Percentiles rank a stretch among this genome's conserved stretches.
Conservation (phyloP, 2,113 vertebrate genomes). For the Setophaga petechia region DNA sequence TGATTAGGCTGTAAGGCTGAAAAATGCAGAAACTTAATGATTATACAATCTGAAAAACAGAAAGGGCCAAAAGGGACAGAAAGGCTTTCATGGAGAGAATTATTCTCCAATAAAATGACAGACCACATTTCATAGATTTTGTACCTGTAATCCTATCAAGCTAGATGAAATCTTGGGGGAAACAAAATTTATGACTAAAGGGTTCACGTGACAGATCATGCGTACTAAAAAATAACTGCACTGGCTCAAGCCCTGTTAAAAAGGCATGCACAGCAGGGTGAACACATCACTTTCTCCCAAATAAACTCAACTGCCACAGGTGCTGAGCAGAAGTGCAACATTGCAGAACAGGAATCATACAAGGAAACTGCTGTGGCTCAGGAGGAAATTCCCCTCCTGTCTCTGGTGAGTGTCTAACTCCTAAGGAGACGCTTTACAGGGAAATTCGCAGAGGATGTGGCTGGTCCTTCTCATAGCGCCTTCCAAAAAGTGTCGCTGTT, state of each 20-base stretch:
- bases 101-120: neutral
- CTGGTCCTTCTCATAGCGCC: conserved; percentile 70
- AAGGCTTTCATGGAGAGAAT: neutral
- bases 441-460: neutral
- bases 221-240: neutral
- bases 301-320: neutral
- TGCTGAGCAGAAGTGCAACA: neutral
- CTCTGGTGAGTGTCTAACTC: neutral
- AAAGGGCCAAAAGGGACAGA: neutral
- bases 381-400: neutral
- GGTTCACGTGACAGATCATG: neutral
- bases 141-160: neutral
- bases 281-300: neutral
- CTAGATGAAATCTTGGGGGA: neutral
- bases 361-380: neutral
- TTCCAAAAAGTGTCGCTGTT: conserved; percentile 74
- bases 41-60: neutral
- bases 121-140: neutral
- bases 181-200: neutral
- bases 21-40: neutral
- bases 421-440: neutral
- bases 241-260: neutral
- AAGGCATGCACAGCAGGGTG: neutral
- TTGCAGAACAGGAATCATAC: neutral
- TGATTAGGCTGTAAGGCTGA: neutral